Base-by-base conservation (phyloP, 2,113 vertebrate genomes). In the Lasiurus cinereus region DNA sequence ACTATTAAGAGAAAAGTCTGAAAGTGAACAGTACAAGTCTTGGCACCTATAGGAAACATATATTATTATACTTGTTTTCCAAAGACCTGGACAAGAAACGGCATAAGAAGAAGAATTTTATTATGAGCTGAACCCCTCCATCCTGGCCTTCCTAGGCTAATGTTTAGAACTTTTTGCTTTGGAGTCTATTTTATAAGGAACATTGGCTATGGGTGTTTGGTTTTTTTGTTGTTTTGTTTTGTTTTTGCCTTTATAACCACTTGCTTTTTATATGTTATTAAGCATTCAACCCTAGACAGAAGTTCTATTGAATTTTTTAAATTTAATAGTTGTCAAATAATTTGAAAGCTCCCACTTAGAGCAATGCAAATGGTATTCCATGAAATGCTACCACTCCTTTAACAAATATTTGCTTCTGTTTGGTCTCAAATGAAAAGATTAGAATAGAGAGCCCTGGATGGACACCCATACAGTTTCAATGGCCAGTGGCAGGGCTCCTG, bases 251-350 rank as follows among this genome's bases (percentile, higher is more conserved):
- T 92, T 88, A 73, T n/a, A 86, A 86, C 24, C 4, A 15, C 64
- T 84, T 83, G 52, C 73, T 83, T 93, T 94, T 76, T 79, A 83
- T 79, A 78, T 73, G 59, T 83, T 94, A 82, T 90, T 95, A 88
- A 93, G 50, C 22, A 74, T 29, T 59, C 90, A 82, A 39, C 31
- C 62, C 21, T 86, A 52, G 31, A 36, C 1, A 36, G 9, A 83
- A 56, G 50, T 79, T 62, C 83, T 84, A 46, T 31, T 86, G 59
- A 50, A 69, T 79, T 96, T 92, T 91, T 67, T 79, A 89, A 91
- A 54, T 88, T 88, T 90, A 94, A 74, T 88, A 88, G 72, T 93
- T 93, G 83, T 93, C 83, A 59, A 87, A 62, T 76, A 73, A 95
- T 88, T 91, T 67, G 46, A 76, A 92, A 78, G 76, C 8, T 54